Evolutionary conservation across 2,113 vertebrate species (phyloP), one percentile per base, ranked within the genome.

Genomic region (Pleuronectes platessa): DNA sequence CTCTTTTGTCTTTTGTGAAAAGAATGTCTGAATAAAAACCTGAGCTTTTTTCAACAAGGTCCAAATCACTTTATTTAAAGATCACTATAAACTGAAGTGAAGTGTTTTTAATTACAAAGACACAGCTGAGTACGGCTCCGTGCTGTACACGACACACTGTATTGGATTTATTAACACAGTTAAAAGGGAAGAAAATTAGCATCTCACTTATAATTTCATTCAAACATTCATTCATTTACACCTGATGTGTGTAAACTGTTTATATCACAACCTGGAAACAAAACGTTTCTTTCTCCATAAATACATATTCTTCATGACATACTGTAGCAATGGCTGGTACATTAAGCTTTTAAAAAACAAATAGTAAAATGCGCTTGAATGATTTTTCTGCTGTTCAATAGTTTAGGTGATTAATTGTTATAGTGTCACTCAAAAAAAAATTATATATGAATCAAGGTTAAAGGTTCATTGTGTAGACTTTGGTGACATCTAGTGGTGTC

Each of bases 51-150:
- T 67, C 27, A 51, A 51, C 68, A 51, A 69, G 72, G 62, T 84
- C 31, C 68, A 84, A 86, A 89, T 88, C 59, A 70, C 55, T 93
- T 89, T 93, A 91, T 93, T 93, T 61, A 68, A 71, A 76, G 47
- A 49, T 87, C 77, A 82, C 76, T 81, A 80, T 79, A 85, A 86
- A 91, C 68, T 14, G 51, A 74, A 49, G 71, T 65, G 80, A 90
- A 84, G 49, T 63, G 79, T 63, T 86, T 88, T 79, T 83, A 91
- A 37, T 92, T 90, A 90, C 61, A 91, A 90, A 89, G 88, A 86
- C 84, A 84, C 89, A 87, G 58, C 27, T 58, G 40, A 42, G 40
- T 12, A 3, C 40, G 40, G 49, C 61, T 75, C 70, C 66, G 58
- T 69, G 69, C 71, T 80, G 73, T 31, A 74, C 65, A 68, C 45